Base-by-base conservation (phyloP, 2,888 invertebrate species). In the Steinernema hermaphroditum region DNA sequence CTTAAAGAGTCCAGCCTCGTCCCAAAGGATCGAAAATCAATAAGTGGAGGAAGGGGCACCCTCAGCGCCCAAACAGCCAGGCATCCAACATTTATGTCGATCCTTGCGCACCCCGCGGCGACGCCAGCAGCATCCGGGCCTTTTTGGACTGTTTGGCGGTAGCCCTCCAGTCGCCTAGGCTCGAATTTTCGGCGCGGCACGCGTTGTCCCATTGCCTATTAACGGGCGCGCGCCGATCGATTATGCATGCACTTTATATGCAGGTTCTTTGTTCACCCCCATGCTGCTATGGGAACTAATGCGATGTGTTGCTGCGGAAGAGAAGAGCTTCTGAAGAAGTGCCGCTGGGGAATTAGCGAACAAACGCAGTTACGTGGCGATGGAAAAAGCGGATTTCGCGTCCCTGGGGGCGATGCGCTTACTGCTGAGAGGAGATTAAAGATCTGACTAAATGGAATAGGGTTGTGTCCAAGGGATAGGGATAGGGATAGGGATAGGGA, bases 21-120 rank as follows among this genome's bases (percentile, higher is more conserved):
- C 54, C 54, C 54, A 22, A 54, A 54, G 54, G 54, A 54, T 54
- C 54, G 54, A 54, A 54, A 54, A 54, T 54, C 54, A 54, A 54
- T 54, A 54, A 22, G n/a, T 27, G 6, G 22, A 22, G 54, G 54
- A 37, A 37, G 37, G 37, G 37, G 37, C 37, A 37, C 37, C 37
- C 37, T 37, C 37, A 27, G 54, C 54, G 54, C 54, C 27, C 27
- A 24, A 46, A 46, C 46, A 46, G 4, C n/a, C 46, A 16, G 41
- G 54, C 54, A 27, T 22, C 54, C 54, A 27, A 27, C 54, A 22
- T 54, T 54, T 54, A 54, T 54, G 54, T 54, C 54, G n/a, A 54
- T 54, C 54, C 54, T 24, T 27, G 54, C 22, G 54, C 54, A 27
- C 24, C 54, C 54, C 12, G 54, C 54, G 27, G 54, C 54, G 54